Evolutionary conservation across 2,797 vertebrate genomes (phyloP).

Genomic region (Ataeniobius toweri): DNA sequence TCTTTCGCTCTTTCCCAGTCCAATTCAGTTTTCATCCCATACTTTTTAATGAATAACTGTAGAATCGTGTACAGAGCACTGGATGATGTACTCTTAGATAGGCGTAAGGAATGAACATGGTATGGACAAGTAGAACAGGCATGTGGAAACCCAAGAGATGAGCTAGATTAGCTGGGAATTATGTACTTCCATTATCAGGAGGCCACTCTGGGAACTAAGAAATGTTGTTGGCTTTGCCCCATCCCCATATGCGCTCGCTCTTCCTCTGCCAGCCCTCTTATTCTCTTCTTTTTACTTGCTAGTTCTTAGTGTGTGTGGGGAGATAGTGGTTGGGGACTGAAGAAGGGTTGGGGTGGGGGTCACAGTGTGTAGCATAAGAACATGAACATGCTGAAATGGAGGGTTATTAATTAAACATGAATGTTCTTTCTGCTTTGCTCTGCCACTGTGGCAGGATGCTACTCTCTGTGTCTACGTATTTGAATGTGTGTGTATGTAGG

Average conservation of each 20-base stretch:
- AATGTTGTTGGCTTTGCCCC: constrained; percentile 54
- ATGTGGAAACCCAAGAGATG: constrained; percentile 51
- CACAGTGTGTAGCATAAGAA: constrained; percentile 58
- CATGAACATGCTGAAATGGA: constrained; percentile 74
- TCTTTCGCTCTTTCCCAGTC: neutral
- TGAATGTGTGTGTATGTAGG: constrained; percentile 14
- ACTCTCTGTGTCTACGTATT: constrained; percentile 40
- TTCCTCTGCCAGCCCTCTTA: constrained; percentile 43
- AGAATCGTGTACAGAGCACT: constrained; percentile 19
- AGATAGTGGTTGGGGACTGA: constrained; percentile 36
- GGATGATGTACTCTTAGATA: constrained; percentile 34
- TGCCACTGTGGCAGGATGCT: constrained; percentile 55
- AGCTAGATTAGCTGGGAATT: constrained; percentile 59
- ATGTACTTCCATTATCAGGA: constrained; percentile 66
- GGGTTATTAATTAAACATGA: constrained; percentile 79
- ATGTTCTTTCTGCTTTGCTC: constrained; percentile 66
- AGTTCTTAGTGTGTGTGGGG: constrained; percentile 30
- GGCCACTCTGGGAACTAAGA: constrained; percentile 61
- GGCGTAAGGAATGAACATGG: constrained; percentile 32
- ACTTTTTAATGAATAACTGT: constrained; percentile 14
- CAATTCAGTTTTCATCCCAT: neutral
- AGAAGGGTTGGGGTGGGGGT: constrained; percentile 43
- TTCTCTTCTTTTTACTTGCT: constrained; percentile 42
- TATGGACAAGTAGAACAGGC: constrained; percentile 19
- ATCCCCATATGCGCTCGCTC: constrained; percentile 23